Evolutionary conservation across 2,113 vertebrate genomes (phyloP).

Genomic region (Chlorocebus sabaeus): DNA sequence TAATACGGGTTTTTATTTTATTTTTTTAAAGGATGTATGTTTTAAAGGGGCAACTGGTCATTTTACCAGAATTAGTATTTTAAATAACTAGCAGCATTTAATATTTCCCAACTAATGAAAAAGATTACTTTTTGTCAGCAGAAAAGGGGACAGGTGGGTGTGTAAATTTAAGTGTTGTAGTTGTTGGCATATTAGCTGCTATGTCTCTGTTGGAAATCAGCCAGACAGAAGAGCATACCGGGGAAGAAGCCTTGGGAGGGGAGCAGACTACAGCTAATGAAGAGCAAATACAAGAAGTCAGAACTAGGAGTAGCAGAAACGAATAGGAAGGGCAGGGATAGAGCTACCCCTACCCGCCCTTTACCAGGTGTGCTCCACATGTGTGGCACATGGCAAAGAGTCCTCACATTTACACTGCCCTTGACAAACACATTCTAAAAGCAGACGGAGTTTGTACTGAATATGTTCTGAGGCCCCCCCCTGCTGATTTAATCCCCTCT

Average conservation of each 20-base stretch:
- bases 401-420: not conserved
- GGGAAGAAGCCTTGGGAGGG: not conserved
- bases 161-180: constrained; percentile 15
- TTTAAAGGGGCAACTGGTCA: not conserved
- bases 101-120: constrained; percentile 44
- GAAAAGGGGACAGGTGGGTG: not conserved
- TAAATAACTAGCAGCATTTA: constrained; percentile 12
- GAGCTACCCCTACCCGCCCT: not conserved
- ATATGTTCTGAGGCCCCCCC: not conserved
- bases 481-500: not conserved
- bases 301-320: not conserved
- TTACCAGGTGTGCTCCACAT: not conserved
- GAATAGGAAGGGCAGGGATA: not conserved
- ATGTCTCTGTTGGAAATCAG: constrained; percentile 24
- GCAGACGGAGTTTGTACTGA: not conserved
- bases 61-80: constrained; percentile 39
- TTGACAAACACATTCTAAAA: constrained; percentile 26
- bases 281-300: not conserved
- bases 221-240: not conserved
- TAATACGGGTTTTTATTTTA: not conserved
- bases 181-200: constrained; percentile 39
- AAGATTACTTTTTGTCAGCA: constrained; percentile 33
- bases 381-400: not conserved
- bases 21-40: not conserved
- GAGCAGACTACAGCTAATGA: not conserved